Conservation (phyloP, 2,888 invertebrate genomes). For the Ichneumon xanthorius region DNA sequence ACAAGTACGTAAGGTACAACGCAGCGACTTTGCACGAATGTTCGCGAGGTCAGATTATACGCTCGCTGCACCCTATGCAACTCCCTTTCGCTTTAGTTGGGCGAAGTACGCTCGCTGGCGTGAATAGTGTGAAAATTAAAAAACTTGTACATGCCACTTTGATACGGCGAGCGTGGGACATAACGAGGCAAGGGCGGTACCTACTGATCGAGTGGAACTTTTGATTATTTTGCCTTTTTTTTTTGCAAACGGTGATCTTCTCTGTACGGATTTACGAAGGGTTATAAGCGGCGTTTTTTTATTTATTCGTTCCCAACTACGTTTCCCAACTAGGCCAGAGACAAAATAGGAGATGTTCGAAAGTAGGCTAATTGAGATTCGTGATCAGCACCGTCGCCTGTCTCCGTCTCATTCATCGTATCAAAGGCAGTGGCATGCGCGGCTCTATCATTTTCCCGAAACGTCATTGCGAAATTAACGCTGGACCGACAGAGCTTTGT, state of each 20-base stretch:
- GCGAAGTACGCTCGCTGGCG: constrained; percentile 37
- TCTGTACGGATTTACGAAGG: background rate
- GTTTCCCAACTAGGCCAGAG: constrained; percentile 43
- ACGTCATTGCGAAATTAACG: constrained; percentile 47
- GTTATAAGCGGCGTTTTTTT: constrained; percentile 3
- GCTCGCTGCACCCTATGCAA: constrained; percentile 44
- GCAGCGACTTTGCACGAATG: constrained; percentile 67
- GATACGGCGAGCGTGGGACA: constrained; percentile 43
- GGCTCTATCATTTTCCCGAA: constrained; percentile 35
- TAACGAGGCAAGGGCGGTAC: constrained; percentile 25
- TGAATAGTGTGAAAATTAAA: constrained; percentile 67
- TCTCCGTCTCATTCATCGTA: constrained; percentile 32
- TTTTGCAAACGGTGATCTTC: background rate
- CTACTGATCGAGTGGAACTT: constrained; percentile 40
- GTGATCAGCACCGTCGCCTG: constrained; percentile 39
- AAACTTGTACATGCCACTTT: constrained; percentile 66
- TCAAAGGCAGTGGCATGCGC: constrained; percentile 28
- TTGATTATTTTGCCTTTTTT: constrained; percentile 1
- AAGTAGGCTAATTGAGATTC: constrained; percentile 62
- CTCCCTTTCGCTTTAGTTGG: constrained; percentile 36
- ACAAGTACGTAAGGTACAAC: constrained; percentile 39
- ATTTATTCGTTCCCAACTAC: background rate
- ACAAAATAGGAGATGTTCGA: constrained; percentile 32
- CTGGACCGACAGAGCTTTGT: constrained; percentile 17
- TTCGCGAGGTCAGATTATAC: constrained; percentile 66